phyloP scores from a whole-genome alignment of 2,113 vertebrate species.

The Cettia cetti region DNA sequence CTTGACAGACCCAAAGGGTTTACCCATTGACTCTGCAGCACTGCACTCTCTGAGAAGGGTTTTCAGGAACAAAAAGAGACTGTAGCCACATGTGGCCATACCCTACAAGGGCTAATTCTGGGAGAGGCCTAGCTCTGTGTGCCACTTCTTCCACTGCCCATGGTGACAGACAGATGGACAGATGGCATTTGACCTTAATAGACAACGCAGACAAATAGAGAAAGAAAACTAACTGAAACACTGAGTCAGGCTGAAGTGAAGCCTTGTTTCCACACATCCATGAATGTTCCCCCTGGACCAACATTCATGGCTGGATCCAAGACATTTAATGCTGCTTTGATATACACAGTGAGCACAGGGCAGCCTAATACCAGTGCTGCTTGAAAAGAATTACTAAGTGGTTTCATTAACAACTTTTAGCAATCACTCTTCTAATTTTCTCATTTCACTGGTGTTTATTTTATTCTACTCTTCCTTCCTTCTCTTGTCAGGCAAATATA shows the following conservation, averaged over 20 bases:
- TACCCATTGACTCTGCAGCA: rapidly evolving
- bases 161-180: neutral
- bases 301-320: slow-evolving; percentile 2
- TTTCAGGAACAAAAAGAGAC: neutral
- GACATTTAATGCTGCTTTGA: slow-evolving; percentile 21
- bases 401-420: slow-evolving; percentile 61
- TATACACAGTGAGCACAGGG: neutral
- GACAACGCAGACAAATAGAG: neutral
- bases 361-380: slow-evolving; percentile 1
- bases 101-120: rapidly evolving
- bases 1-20: neutral
- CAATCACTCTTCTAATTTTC: slow-evolving; percentile 39
- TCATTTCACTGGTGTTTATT: slow-evolving; percentile 50
- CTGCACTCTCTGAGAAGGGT: neutral
- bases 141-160: neutral
- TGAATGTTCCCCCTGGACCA: neutral
- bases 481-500: slow-evolving; percentile 43
- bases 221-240: neutral
- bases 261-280: neutral
- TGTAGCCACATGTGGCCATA: rapidly evolving
- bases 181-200: neutral
- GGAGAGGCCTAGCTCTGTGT: neutral
- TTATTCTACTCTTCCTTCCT: slow-evolving; percentile 15
- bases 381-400: slow-evolving; percentile 56
- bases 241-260: neutral